A percentile compares a stretch with the other conserved stretches of the same genome.
These are phyloP conservation scores for Paraplagusia blochii DNA, from an alignment of 2,113 vertebrate genomes.

Conservation along the genomic window DNA sequence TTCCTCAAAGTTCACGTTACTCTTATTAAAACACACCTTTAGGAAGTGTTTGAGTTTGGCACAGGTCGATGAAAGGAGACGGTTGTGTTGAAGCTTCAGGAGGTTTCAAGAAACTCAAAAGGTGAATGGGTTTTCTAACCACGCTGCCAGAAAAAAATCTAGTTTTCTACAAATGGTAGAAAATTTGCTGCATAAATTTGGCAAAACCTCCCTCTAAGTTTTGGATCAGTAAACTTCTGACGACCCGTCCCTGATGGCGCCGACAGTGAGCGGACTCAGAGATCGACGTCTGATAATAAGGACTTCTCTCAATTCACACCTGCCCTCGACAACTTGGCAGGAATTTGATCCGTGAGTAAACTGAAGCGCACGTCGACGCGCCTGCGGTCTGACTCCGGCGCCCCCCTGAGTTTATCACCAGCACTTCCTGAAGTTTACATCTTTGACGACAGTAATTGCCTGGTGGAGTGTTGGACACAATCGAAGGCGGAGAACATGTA, in stretches of 20 bases:
- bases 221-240: constrained; percentile 48
- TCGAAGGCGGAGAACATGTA: constrained; percentile 53
- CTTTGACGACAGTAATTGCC: constrained; percentile 52
- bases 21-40: too few species aligned
- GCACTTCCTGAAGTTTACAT: constrained; percentile 42
- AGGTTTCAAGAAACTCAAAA: too few species aligned
- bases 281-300: constrained; percentile 53
- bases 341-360: constrained; percentile 52
- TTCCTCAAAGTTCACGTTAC: too few species aligned
- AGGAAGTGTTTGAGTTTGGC: too few species aligned
- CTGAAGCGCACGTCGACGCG: constrained; percentile 31
- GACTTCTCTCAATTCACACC: constrained; percentile 34
- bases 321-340: constrained; percentile 61
- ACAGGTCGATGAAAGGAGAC: too few species aligned
- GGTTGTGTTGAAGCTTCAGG: too few species aligned
- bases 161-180: too few species aligned
- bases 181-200: neutral
- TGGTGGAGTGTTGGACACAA: constrained; percentile 44
- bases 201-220: constrained; percentile 14
- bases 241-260: constrained; percentile 50
- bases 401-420: constrained; percentile 53
- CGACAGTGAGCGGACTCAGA: constrained; percentile 44
- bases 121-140: too few species aligned
- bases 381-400: constrained; percentile 51
- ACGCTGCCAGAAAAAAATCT: too few species aligned